phyloP scores from a whole-genome alignment of 1,140 invertebrate species.

The Caenorhabditis tropicalis region DNA sequence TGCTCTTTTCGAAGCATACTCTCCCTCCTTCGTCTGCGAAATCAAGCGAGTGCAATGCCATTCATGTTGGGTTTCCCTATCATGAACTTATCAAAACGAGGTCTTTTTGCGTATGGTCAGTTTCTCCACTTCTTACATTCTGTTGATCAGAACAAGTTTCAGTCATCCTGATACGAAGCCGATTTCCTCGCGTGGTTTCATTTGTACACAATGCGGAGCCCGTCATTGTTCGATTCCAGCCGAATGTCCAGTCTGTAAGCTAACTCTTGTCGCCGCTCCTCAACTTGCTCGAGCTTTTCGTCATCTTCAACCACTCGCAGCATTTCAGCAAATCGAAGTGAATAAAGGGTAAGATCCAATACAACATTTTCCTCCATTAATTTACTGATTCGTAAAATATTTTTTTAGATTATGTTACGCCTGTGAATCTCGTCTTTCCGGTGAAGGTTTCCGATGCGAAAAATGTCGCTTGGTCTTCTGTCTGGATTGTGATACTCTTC shows the following conservation, averaged over 20 bases:
- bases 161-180: slow-evolving; percentile 80
- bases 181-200: slow-evolving; percentile 78
- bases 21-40: slow-evolving; percentile 81
- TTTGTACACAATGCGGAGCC: slow-evolving; percentile 93
- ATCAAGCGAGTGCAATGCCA: slow-evolving; percentile 80
- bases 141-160: slow-evolving; percentile 60
- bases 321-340: slow-evolving; percentile 76
- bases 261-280: slow-evolving; percentile 95
- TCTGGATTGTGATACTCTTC: slow-evolving; percentile 56
- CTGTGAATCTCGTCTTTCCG: slow-evolving; percentile 30
- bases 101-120: slow-evolving; percentile 82
- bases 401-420: slow-evolving; percentile 44
- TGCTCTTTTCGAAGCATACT: slow-evolving; percentile 78
- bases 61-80: slow-evolving; percentile 86
- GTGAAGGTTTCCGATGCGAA: slow-evolving; percentile 46
- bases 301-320: slow-evolving; percentile 89
- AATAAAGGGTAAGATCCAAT: background rate
- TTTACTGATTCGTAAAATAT: background rate
- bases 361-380: background rate
- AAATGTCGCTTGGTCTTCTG: slow-evolving; percentile 48
- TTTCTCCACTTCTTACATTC: slow-evolving; percentile 55
- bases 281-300: slow-evolving; percentile 85
- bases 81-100: slow-evolving; percentile 71
- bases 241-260: slow-evolving; percentile 90
- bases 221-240: slow-evolving; percentile 97